Conservation (phyloP, 2,888 invertebrate genomes). For the Punctoribates punctum region DNA sequence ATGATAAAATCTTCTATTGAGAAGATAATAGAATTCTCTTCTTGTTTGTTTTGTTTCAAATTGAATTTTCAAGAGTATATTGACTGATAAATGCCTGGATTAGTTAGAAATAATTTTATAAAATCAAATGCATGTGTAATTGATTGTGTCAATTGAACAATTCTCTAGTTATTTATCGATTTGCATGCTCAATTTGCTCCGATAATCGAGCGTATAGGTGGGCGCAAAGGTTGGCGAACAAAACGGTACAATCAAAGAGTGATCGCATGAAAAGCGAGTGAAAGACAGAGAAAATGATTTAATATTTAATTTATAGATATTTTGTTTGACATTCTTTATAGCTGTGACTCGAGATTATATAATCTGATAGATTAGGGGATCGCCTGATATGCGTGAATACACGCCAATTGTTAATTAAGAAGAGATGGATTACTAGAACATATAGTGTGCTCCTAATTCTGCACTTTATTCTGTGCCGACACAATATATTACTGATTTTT, state of each 20-base stretch:
- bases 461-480: background rate
- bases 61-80: no score
- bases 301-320: slow-evolving; percentile 13
- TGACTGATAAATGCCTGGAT: no score
- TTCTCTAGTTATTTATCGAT: no score
- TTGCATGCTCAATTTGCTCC: no score
- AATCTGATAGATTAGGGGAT: slow-evolving; percentile 21
- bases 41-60: no score
- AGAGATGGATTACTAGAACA: background rate
- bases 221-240: no score
- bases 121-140: no score
- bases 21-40: no score
- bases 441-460: background rate
- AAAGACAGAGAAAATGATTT: background rate
- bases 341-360: slow-evolving; percentile 28
- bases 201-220: no score
- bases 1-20: no score
- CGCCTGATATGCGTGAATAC: slow-evolving; percentile 25
- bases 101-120: no score
- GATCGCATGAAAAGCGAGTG: background rate
- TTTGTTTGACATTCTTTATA: background rate
- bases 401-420: slow-evolving; percentile 30
- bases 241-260: background rate
- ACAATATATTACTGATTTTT: background rate
- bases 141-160: no score